These are phyloP conservation scores for Buteo buteo DNA, from an alignment of 2,113 vertebrate species.

Conservation along the genomic window DNA sequence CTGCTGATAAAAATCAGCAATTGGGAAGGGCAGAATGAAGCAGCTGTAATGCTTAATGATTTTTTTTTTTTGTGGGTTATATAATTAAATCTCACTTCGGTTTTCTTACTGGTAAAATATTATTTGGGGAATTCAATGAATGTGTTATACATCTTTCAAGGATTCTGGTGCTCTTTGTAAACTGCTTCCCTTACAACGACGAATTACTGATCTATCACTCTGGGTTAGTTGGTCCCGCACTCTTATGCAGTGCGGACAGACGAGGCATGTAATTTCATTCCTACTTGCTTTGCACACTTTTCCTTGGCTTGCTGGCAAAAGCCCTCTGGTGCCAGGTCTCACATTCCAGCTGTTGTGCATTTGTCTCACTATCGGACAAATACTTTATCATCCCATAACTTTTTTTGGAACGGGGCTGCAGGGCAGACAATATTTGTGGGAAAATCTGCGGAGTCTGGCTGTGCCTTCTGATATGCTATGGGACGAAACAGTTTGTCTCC, in stretches of 20 bases:
- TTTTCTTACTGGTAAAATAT: neutral
- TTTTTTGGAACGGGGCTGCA: neutral
- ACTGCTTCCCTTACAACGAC: conserved; percentile 48
- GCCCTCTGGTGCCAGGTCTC: conserved; percentile 66
- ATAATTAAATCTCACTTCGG: conserved; percentile 26
- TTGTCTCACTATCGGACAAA: conserved; percentile 54
- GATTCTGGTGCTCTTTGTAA: conserved; percentile 50
- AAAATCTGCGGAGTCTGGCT: neutral
- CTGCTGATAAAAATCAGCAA: conserved; percentile 36
- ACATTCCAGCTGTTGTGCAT: conserved; percentile 72
- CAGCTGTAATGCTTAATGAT: neutral
- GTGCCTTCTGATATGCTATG: neutral
- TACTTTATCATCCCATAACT: conserved; percentile 29
- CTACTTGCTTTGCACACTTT: conserved; percentile 40
- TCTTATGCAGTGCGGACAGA: conserved; percentile 10
- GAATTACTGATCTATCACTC: conserved; percentile 49
- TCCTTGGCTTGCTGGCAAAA: conserved; percentile 63
- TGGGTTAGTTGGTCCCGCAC: neutral
- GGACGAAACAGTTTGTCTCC: neutral
- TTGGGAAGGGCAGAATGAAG: neutral
- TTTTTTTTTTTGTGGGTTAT: neutral
- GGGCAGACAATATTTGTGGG: conserved; percentile 62
- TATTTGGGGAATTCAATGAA: conserved; percentile 34
- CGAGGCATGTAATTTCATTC: conserved; percentile 65
- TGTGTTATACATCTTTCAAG: conserved; percentile 50